A percentile compares a stretch with the other conserved stretches of the same genome.
Evolutionary conservation across 1,140 invertebrate genomes (phyloP).

Genomic region (Drosophila virilis): DNA sequence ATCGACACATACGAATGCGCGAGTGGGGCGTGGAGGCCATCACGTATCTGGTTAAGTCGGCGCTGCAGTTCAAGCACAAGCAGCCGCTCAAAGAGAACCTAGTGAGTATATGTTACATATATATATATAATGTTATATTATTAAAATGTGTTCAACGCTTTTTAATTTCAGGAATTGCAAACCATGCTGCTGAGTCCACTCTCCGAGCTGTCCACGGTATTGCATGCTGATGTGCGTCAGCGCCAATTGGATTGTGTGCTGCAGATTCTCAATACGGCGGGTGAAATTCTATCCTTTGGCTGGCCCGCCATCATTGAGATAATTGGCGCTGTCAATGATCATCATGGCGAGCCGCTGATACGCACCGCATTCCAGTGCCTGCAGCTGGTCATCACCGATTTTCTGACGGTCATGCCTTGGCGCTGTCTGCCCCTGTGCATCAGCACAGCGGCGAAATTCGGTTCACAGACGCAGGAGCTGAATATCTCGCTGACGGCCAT

Average conservation of each 20-base stretch:
- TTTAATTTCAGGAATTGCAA: constrained; percentile 89
- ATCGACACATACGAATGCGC: constrained; percentile 97
- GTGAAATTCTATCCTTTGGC: constrained; percentile 95
- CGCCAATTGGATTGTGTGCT: constrained; percentile 97
- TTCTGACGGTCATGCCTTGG: constrained; percentile 94
- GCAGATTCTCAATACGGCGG: constrained; percentile 95
- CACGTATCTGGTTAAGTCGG: constrained; percentile 96
- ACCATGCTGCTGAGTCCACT: constrained; percentile 94
- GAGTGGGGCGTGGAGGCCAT: constrained; percentile 99
- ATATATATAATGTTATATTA: too few species aligned
- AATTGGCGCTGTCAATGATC: constrained; percentile 96
- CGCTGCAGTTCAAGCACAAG: constrained; percentile 94
- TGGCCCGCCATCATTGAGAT: constrained; percentile 98
- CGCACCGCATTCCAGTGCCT: constrained; percentile 98
- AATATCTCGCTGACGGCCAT: constrained; percentile 99
- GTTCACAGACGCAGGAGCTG: constrained; percentile 97
- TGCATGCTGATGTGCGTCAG: constrained; percentile 96
- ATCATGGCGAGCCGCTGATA: constrained; percentile 96
- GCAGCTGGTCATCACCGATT: constrained; percentile 98
- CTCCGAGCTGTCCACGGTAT: constrained; percentile 94
- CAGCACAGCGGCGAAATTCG: constrained; percentile 97
- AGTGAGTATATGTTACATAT: constrained; percentile 84
- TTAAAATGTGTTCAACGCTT: too few species aligned
- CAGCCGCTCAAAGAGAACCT: constrained; percentile 94
- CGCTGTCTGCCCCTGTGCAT: constrained; percentile 95